Conservation (phyloP, 2,888 invertebrate species). For the Protodeltote pygarga region DNA sequence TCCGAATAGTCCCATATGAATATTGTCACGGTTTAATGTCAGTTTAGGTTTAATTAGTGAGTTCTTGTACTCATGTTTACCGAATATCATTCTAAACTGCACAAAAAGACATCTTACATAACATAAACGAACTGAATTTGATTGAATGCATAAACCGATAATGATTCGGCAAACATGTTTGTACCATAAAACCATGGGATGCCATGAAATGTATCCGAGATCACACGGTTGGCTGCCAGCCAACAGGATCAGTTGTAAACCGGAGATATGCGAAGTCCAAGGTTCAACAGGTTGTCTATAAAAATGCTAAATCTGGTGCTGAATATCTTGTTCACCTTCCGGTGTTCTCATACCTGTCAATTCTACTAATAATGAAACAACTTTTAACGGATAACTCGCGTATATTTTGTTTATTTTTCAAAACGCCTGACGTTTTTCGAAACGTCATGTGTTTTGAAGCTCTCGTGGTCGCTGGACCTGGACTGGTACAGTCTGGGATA, state of each 20-base stretch:
- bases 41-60: no score
- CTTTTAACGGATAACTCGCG: no score
- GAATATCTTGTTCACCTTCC: background rate
- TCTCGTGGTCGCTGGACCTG: no score
- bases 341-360: background rate
- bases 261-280: slow-evolving; percentile 22
- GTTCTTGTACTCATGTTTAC: no score
- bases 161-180: slow-evolving; percentile 21
- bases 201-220: slow-evolving; percentile 23
- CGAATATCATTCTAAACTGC: no score
- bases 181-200: slow-evolving; percentile 32
- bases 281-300: slow-evolving; percentile 22
- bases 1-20: no score
- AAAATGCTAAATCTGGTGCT: slow-evolving; percentile 12
- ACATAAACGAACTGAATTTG: slow-evolving; percentile 7
- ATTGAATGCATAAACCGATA: slow-evolving; percentile 5
- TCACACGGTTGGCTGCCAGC: slow-evolving; percentile 40
- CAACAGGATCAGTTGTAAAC: slow-evolving; percentile 35
- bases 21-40: no score
- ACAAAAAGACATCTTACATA: background rate
- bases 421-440: no score
- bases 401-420: no score
- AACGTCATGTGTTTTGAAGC: no score
- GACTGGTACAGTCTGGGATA: no score
- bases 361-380: background rate